Evolutionary conservation across 2,888 invertebrate genomes (phyloP).

Genomic region (Hemithea aestivaria): DNA sequence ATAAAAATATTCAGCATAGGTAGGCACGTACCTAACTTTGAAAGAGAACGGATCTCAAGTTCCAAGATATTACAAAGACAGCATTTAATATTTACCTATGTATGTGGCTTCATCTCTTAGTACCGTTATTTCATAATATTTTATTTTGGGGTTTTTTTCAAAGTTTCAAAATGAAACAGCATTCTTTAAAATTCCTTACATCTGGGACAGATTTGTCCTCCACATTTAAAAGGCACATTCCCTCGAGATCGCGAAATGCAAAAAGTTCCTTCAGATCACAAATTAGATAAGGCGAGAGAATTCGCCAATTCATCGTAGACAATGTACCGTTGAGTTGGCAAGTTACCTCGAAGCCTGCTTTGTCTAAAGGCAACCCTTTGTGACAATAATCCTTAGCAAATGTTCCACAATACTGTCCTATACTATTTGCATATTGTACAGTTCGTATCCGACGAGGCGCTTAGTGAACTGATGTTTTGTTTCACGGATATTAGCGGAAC

Average conservation of each 20-base stretch:
- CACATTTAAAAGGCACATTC: not conserved
- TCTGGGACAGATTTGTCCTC: constrained; percentile 6
- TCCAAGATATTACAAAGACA: no score
- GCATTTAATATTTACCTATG: no score
- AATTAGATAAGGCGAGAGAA: constrained; percentile 25
- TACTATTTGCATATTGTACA: constrained; percentile 40
- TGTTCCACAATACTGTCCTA: constrained; percentile 31
- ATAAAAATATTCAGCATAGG: no score
- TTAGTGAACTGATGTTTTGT: constrained; percentile 18
- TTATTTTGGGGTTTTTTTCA: constrained; percentile 4
- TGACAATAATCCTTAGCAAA: constrained; percentile 40
- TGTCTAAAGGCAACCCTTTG: constrained; percentile 32
- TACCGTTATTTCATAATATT: not conserved
- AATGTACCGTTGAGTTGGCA: constrained; percentile 33
- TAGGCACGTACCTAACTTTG: no score
- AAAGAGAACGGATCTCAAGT: no score
- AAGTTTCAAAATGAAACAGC: not conserved
- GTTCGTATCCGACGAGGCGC: constrained; percentile 27
- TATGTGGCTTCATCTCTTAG: no score
- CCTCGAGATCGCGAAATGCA: constrained; percentile 16
- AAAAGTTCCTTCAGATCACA: constrained; percentile 15
- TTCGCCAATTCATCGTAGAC: constrained; percentile 26
- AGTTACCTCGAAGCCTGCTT: constrained; percentile 28
- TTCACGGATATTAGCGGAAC: constrained; percentile 19
- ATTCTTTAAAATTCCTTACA: not conserved